These are phyloP conservation scores for Oscheius sp. DNA, from an alignment of 2,888 invertebrate genomes.

Conservation along the genomic window DNA sequence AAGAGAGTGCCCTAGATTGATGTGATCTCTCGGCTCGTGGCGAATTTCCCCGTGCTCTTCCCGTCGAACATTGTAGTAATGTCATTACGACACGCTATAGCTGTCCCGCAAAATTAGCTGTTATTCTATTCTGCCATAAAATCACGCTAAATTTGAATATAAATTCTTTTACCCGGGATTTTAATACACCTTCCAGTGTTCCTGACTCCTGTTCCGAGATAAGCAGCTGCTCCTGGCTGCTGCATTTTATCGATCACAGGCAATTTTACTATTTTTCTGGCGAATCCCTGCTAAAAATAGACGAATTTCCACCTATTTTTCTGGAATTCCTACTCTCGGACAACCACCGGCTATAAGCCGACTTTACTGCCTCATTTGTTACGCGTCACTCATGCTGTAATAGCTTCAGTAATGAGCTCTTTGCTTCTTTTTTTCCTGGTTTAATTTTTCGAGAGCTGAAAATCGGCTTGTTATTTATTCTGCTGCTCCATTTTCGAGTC, in stretches of 20 bases:
- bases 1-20: neutral
- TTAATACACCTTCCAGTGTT: neutral
- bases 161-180: no score
- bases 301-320: no score
- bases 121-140: neutral
- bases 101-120: neutral
- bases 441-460: neutral
- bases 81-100: neutral
- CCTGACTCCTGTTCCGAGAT: slow-evolving; percentile 2
- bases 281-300: no score
- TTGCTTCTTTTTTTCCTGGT: neutral
- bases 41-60: neutral
- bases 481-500: neutral
- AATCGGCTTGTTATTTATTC: neutral
- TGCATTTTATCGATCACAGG: slow-evolving; percentile 18
- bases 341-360: no score
- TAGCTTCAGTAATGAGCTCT: slow-evolving; percentile 29
- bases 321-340: no score
- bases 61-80: slow-evolving; percentile 1
- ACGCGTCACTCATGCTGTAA: slow-evolving; percentile 34
- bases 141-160: neutral
- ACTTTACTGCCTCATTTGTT: slow-evolving; percentile 35
- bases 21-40: neutral
- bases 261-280: neutral
- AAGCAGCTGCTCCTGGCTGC: slow-evolving; percentile 27